Conservation (phyloP, 2,113 vertebrate species). For the Falco punctatus region DNA sequence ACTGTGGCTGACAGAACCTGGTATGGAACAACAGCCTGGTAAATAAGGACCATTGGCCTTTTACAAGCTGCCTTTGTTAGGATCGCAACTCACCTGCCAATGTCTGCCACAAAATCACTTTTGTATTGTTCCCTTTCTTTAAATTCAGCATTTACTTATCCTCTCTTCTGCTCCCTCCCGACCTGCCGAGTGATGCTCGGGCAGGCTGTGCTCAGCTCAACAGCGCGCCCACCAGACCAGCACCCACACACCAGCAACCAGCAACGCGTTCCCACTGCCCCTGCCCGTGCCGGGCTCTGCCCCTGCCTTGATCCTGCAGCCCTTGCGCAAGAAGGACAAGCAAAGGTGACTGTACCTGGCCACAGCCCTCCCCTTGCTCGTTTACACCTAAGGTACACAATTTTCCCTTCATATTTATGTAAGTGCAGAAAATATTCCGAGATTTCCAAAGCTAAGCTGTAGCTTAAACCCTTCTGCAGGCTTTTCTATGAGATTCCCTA, state of each 20-base stretch:
- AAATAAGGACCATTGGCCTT: not conserved
- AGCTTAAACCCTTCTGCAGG: not conserved
- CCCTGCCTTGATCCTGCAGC: not conserved
- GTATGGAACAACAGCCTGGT: not conserved
- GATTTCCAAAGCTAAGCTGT: not conserved
- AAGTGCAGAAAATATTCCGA: not conserved
- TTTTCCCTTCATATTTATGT: not conserved
- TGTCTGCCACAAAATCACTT: not conserved
- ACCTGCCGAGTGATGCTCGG: fast-evolving
- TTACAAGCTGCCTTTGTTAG: not conserved
- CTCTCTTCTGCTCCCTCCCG: not conserved
- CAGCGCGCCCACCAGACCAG: not conserved
- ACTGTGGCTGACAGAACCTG: not conserved
- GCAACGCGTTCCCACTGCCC: not conserved
- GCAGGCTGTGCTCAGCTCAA: not conserved
- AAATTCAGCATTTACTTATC: not conserved
- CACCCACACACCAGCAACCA: not conserved
- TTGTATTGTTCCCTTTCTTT: not conserved
- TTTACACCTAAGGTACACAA: not conserved
- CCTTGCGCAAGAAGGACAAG: not conserved
- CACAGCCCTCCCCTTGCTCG: not conserved
- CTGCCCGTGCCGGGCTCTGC: not conserved
- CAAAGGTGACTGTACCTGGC: too few species aligned
- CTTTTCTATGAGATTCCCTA: not conserved
- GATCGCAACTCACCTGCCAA: not conserved